These are phyloP conservation scores for Micropoecilia bifurca DNA, from an alignment of 2,797 vertebrate species.

Conservation along the genomic window DNA sequence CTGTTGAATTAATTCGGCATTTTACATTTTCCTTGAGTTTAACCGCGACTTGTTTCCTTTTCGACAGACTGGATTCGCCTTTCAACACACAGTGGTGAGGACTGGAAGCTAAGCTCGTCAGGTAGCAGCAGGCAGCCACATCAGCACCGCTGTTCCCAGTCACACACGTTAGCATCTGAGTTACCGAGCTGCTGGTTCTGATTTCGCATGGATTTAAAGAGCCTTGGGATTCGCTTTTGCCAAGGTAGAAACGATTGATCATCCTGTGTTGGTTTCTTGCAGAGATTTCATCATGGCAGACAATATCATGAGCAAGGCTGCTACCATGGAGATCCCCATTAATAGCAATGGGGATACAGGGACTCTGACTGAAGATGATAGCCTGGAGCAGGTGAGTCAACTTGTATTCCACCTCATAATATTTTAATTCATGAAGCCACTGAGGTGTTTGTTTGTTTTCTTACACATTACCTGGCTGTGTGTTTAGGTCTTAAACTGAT, in stretches of 20 bases:
- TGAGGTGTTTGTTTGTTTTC: not conserved
- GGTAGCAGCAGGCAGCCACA: conserved; percentile 58
- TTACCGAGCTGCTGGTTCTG: not conserved
- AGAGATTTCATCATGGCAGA: conserved; percentile 88
- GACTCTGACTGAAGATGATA: conserved; percentile 89
- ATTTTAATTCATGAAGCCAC: not conserved
- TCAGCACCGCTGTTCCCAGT: conserved; percentile 60
- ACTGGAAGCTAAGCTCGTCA: conserved; percentile 62
- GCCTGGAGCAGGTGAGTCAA: conserved; percentile 92
- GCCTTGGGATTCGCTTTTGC: not conserved
- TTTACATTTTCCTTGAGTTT: not conserved
- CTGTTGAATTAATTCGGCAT: conserved; percentile 9
- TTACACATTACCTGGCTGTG: not conserved
- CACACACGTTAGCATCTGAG: conserved; percentile 46
- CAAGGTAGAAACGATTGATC: rapidly evolving
- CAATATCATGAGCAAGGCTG: conserved; percentile 94
- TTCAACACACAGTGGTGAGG: conserved; percentile 29
- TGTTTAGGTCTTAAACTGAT: conserved; percentile 5
- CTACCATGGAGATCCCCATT: conserved; percentile 98
- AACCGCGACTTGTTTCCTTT: conserved; percentile 11
- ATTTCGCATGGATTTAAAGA: not conserved
- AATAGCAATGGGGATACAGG: conserved; percentile 93
- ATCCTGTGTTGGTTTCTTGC: conserved; percentile 36
- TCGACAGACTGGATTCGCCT: conserved; percentile 34
- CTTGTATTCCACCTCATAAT: not conserved